Conservation (phyloP, 2,888 invertebrate genomes). For the Steinernema carpocapsae region DNA sequence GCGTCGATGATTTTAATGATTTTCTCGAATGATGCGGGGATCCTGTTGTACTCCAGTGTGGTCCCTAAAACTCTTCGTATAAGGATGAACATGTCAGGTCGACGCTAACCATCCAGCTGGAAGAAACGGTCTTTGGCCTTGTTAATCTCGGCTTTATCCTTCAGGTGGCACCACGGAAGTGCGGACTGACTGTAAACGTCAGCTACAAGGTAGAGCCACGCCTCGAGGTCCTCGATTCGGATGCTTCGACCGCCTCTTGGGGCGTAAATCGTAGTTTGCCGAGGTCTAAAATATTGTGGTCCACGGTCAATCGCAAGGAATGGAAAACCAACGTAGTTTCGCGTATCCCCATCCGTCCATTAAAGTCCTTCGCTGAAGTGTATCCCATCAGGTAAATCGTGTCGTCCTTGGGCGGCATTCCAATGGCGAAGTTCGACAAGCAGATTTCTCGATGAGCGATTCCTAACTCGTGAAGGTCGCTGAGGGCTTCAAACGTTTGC, state of each 20-base stretch:
- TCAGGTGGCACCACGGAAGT: background rate
- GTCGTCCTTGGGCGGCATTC: background rate
- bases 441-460: background rate
- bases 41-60: background rate
- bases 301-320: background rate
- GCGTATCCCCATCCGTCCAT: background rate
- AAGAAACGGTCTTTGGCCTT: background rate
- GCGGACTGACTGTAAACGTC: background rate
- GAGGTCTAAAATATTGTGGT: background rate
- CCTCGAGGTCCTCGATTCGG: background rate
- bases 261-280: background rate
- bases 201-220: background rate
- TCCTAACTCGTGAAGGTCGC: background rate
- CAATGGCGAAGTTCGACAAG: background rate
- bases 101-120: background rate
- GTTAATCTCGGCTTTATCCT: background rate
- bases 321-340: too few relatives aligned
- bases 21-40: background rate
- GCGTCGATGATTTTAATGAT: background rate
- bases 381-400: background rate
- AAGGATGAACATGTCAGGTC: background rate
- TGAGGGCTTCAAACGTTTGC: background rate
- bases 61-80: too few relatives aligned
- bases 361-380: background rate
- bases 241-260: background rate